phyloP scores from a whole-genome alignment of 1,140 invertebrate genomes.

The Mylabris phalerata region DNA sequence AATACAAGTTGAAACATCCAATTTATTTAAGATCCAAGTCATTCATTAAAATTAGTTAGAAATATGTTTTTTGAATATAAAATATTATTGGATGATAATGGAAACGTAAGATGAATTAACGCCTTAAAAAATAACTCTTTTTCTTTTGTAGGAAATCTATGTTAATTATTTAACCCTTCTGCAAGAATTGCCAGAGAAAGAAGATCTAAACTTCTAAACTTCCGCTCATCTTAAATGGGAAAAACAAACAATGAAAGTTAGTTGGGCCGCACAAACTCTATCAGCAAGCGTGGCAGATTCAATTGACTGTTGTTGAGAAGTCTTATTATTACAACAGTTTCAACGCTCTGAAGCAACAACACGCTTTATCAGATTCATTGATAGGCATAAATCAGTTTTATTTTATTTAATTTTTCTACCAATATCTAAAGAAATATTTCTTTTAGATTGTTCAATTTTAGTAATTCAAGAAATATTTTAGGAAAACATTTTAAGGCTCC shows the following conservation, averaged over 20 bases:
- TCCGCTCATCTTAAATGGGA: constrained; percentile 26
- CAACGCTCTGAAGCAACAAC: constrained; percentile 1
- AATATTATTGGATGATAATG: constrained; percentile 21
- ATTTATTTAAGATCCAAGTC: constrained; percentile 14
- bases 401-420: background rate
- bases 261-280: constrained; percentile 32
- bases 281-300: constrained; percentile 8
- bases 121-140: background rate
- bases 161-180: constrained; percentile 18
- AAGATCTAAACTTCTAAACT: constrained; percentile 26
- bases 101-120: constrained; percentile 12
- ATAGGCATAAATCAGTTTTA: background rate
- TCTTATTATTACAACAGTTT: background rate
- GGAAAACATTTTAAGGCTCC: background rate
- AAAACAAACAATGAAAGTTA: constrained; percentile 34
- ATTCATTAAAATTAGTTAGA: constrained; percentile 19
- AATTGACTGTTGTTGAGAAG: constrained; percentile 6
- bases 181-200: constrained; percentile 17
- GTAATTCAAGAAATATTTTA: background rate
- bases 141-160: background rate
- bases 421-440: constrained; percentile 10
- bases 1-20: constrained; percentile 8
- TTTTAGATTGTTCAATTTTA: constrained; percentile 18
- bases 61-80: constrained; percentile 15
- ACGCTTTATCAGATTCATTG: constrained; percentile 3